Base-by-base conservation (phyloP, 2,797 vertebrate genomes). In the Microctenopoma lineatum region DNA sequence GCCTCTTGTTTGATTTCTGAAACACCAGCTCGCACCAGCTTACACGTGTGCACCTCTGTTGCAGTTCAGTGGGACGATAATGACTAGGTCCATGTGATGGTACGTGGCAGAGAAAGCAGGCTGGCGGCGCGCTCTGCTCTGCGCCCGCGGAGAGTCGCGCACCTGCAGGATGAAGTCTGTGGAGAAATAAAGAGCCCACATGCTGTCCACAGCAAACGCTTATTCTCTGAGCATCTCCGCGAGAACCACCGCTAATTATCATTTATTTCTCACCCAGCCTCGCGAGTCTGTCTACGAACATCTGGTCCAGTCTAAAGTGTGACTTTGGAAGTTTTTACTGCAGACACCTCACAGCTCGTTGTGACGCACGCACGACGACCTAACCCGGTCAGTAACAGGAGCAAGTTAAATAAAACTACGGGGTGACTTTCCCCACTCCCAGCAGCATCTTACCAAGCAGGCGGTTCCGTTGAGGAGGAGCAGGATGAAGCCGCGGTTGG, bases 401-500 rank as follows among this genome's bases (percentile, higher is more conserved):
- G 16, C 41, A 41, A 65, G 21, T 42, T 45, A 47, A 26, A 29
- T 48, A 15, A 64, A 42, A 70, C 36, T 14, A 32, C 45, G 50
- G 16, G 32, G 50, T 63, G 78, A 88, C 79, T 87, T 84, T 61
- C 16, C 62, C 41, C 52, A 14, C 48, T 45, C 71, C 25, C 50
- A 59, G 66, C 68, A n/a, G 70, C 66, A 79, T 84, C 94, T 94
- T 90, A 95, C 94, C 93, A 94, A 88, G 86, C 92, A 94, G 73
- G 93, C 92, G 62, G 93, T 94, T 90, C 94, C 93, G 89, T 94
- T 94, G 76, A 95, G 92, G 81, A 95, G 93, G 85, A 95, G 93
- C 85, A 94, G 83, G 88, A 94, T 90, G 91, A 95, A 93, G 83
- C 94, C 86, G 85, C 87, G 92, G 83, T 91, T 92, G 87, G 92